Evolutionary conservation across 2,888 invertebrate species (phyloP).

Genomic region (Lissocephala sabroskyi): DNA sequence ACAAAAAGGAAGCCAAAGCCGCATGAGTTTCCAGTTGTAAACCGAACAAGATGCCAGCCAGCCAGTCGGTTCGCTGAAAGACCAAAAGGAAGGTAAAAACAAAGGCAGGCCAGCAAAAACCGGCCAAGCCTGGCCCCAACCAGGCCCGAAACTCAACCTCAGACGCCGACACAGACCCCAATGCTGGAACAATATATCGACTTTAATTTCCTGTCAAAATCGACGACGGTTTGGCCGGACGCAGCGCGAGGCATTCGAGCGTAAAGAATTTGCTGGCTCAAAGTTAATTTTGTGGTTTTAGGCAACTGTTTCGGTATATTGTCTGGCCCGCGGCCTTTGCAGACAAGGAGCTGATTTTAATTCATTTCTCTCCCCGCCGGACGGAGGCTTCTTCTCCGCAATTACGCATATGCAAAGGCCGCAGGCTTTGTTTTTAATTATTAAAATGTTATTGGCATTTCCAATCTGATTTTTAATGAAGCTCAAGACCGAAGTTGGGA

Average conservation of each 20-base stretch:
- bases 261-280: conserved; percentile 44
- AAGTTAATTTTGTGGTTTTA: conserved; percentile 62
- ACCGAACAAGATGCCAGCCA: not conserved
- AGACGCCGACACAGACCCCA: conserved; percentile 4
- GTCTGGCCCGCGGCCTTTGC: no score
- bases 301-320: conserved; percentile 12
- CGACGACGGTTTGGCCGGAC: conserved; percentile 24
- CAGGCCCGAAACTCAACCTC: not conserved
- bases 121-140: not conserved
- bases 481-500: no score
- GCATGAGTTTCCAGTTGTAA: conserved; percentile 54
- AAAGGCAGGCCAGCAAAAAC: not conserved
- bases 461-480: no score
- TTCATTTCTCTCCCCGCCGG: no score
- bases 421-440: no score
- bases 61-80: not conserved
- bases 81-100: conserved; percentile 5
- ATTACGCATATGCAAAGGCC: no score
- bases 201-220: conserved; percentile 69
- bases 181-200: conserved; percentile 59
- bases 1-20: conserved; percentile 39
- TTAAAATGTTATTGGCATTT: no score
- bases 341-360: no score
- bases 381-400: no score
- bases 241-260: conserved; percentile 35